Conservation (phyloP, 2,797 vertebrate species). For the Coracias cyanogaster region DNA sequence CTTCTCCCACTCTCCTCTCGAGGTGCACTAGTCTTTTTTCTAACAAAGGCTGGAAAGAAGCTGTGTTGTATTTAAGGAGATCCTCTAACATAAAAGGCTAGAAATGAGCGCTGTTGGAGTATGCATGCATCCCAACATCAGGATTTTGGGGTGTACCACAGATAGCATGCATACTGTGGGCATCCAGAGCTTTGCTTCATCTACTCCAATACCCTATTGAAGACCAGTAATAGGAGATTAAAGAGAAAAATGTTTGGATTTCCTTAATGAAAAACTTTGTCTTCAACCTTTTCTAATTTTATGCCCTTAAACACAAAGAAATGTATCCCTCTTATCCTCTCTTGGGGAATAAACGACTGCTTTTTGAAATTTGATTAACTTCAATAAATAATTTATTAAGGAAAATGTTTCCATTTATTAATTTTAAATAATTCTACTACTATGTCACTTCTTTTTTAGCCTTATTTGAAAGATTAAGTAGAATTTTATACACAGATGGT, state of each 20-base stretch:
- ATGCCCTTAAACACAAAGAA: background rate
- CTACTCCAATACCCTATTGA: background rate
- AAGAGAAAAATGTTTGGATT: background rate
- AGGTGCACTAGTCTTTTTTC: background rate
- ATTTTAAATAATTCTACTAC: background rate
- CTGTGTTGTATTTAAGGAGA: background rate
- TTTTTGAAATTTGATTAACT: background rate
- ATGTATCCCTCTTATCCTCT: background rate
- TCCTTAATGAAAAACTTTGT: background rate
- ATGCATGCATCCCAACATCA: background rate
- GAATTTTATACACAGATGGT: background rate
- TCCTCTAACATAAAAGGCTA: background rate
- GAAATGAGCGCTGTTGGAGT: background rate
- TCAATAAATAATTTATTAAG: background rate
- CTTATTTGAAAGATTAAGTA: background rate
- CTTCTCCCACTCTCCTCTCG: background rate
- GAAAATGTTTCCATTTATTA: background rate
- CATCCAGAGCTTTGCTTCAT: background rate
- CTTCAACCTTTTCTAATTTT: background rate
- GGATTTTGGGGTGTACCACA: background rate
- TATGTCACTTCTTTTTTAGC: background rate
- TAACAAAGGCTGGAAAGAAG: background rate
- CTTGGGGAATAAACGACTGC: background rate
- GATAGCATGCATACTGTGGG: background rate
- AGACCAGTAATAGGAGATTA: background rate